phyloP scores from a whole-genome alignment of 2,797 vertebrate species.

The Poecilia wingei region DNA sequence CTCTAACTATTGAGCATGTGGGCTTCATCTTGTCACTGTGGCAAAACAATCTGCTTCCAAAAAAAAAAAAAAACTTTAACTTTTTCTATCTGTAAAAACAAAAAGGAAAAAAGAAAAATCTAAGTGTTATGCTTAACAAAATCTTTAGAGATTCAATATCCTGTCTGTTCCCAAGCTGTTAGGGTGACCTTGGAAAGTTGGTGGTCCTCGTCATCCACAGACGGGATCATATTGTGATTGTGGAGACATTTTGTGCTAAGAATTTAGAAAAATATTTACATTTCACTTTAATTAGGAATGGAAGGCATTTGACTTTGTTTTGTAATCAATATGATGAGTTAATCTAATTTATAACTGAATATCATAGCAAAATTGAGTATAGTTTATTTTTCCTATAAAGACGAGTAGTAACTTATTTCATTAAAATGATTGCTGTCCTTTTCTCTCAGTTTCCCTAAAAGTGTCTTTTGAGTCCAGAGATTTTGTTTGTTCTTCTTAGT shows the following conservation, averaged over 20 bases:
- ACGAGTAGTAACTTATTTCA: background rate
- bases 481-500: background rate
- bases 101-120: constrained; percentile 6
- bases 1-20: constrained; percentile 26
- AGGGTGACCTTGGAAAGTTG: constrained; percentile 51
- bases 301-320: background rate
- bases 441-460: background rate
- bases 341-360: background rate
- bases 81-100: constrained; percentile 42
- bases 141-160: constrained; percentile 69
- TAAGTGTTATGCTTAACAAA: constrained; percentile 44
- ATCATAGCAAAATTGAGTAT: background rate
- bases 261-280: constrained; percentile 28
- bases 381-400: background rate
- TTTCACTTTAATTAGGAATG: background rate
- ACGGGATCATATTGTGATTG: constrained; percentile 24
- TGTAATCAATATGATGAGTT: background rate
- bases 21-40: constrained; percentile 25
- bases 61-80: constrained; percentile 10
- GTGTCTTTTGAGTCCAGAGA: background rate
- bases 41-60: constrained; percentile 22
- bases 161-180: constrained; percentile 65
- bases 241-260: constrained; percentile 28
- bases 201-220: constrained; percentile 37
- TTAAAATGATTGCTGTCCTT: background rate